These are phyloP conservation scores for Azorinus chamasolen DNA, from an alignment of 2,888 invertebrate genomes.

Conservation along the genomic window DNA sequence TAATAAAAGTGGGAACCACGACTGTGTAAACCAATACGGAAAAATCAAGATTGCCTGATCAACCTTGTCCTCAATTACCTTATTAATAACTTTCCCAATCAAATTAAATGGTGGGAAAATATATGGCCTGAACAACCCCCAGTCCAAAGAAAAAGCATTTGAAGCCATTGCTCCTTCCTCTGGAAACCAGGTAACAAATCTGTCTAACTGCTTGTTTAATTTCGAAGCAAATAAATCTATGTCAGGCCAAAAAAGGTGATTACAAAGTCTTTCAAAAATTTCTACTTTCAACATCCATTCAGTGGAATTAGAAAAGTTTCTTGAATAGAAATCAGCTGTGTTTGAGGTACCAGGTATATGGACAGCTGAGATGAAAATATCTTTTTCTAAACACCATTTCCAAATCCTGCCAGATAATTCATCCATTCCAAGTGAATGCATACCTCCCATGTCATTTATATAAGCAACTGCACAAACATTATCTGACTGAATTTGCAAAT, in stretches of 20 bases:
- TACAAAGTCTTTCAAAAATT: conserved; percentile 24
- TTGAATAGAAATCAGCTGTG: conserved; percentile 47
- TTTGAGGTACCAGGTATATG: conserved; percentile 30
- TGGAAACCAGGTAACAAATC: conserved; percentile 48
- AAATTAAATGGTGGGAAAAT: conserved; percentile 60
- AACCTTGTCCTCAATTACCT: conserved; percentile 43
- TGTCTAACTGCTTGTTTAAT: conserved; percentile 19
- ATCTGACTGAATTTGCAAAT: conserved; percentile 6
- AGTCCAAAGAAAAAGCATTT: conserved; percentile 56
- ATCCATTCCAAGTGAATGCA: neutral
- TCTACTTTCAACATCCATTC: conserved; percentile 52
- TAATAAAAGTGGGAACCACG: conserved; percentile 53
- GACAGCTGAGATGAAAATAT: neutral
- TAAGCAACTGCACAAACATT: conserved; percentile 6
- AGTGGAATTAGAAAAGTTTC: conserved; percentile 46
- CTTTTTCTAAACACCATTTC: conserved; percentile 7
- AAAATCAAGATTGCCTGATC: conserved; percentile 39
- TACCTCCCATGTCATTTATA: conserved; percentile 10
- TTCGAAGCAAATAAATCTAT: conserved; percentile 56
- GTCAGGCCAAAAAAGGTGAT: conserved; percentile 41
- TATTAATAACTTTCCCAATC: conserved; percentile 44
- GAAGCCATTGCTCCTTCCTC: conserved; percentile 29
- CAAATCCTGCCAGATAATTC: neutral
- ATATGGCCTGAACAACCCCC: conserved; percentile 34
- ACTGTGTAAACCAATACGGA: conserved; percentile 52